Evolutionary conservation across 2,888 invertebrate species (phyloP).

Genomic region (Yponomeuta plumbellus): DNA sequence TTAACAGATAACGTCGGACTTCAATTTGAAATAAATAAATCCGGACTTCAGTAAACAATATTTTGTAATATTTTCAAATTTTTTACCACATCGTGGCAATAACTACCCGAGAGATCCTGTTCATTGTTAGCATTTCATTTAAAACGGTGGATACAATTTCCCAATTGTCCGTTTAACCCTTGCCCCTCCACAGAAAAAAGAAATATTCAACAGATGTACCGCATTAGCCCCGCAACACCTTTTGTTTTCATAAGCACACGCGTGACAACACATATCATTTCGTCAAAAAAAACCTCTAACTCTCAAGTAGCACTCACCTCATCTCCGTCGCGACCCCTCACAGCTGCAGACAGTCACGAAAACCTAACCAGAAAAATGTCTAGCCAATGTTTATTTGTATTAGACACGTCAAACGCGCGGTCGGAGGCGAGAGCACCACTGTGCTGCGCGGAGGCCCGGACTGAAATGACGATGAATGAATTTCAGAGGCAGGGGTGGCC

Average conservation of each 20-base stretch:
- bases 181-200: background rate
- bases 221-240: background rate
- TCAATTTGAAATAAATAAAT: no score
- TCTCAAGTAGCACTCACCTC: conserved; percentile 9
- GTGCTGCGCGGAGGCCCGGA: conserved; percentile 36
- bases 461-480: conserved; percentile 58
- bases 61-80: no score
- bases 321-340: background rate
- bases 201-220: background rate
- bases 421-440: conserved; percentile 28
- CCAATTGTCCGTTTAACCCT: no score
- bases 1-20: no score
- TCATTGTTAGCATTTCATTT: no score
- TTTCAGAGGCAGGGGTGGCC: conserved; percentile 56
- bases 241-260: conserved; percentile 10
- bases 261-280: background rate
- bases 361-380: conserved; percentile 2
- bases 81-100: no score
- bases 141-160: no score
- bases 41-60: no score
- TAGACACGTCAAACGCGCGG: conserved; percentile 40
- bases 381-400: conserved; percentile 42
- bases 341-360: background rate
- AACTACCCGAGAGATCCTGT: no score
- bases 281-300: background rate